Percentiles rank a stretch among this genome's conserved stretches.
phyloP scores from a whole-genome alignment of 1,140 invertebrate genomes.

The Palaemon carinicauda region DNA sequence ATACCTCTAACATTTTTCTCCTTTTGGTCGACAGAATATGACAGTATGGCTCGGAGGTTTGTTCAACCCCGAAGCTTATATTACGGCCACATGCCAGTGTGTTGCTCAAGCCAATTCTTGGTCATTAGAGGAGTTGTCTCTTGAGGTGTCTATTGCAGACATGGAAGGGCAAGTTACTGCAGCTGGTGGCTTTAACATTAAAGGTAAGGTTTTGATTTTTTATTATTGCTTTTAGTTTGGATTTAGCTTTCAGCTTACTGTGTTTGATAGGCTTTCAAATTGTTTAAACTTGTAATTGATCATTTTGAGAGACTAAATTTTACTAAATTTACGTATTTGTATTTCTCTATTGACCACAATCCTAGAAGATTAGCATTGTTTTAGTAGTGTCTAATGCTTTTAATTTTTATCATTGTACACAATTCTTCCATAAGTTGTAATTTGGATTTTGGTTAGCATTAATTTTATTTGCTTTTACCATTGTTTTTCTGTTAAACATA shows the following conservation, averaged over 20 bases:
- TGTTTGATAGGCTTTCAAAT: neutral
- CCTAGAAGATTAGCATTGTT: too few relatives aligned
- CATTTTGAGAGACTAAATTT: too few relatives aligned
- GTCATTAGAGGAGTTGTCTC: slow-evolving; percentile 92
- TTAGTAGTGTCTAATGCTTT: too few relatives aligned
- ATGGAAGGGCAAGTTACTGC: slow-evolving; percentile 64
- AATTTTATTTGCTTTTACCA: too few relatives aligned
- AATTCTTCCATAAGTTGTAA: too few relatives aligned
- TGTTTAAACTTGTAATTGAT: too few relatives aligned
- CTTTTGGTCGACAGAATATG: slow-evolving; percentile 52
- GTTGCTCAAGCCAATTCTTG: slow-evolving; percentile 86
- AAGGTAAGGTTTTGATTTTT: slow-evolving; percentile 69
- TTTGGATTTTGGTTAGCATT: too few relatives aligned
- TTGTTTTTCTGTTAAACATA: too few relatives aligned
- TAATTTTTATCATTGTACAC: too few relatives aligned
- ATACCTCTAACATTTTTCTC: too few relatives aligned
- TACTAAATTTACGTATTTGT: too few relatives aligned
- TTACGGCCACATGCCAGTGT: slow-evolving; percentile 97
- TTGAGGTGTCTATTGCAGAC: slow-evolving; percentile 84
- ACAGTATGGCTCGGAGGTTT: slow-evolving; percentile 94
- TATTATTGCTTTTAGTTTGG: neutral
- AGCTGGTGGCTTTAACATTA: slow-evolving; percentile 64
- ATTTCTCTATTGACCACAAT: too few relatives aligned
- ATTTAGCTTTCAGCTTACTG: neutral
- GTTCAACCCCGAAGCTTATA: slow-evolving; percentile 98